phyloP scores from a whole-genome alignment of 2,888 invertebrate species.

The Callyntrura guangdongensis region DNA sequence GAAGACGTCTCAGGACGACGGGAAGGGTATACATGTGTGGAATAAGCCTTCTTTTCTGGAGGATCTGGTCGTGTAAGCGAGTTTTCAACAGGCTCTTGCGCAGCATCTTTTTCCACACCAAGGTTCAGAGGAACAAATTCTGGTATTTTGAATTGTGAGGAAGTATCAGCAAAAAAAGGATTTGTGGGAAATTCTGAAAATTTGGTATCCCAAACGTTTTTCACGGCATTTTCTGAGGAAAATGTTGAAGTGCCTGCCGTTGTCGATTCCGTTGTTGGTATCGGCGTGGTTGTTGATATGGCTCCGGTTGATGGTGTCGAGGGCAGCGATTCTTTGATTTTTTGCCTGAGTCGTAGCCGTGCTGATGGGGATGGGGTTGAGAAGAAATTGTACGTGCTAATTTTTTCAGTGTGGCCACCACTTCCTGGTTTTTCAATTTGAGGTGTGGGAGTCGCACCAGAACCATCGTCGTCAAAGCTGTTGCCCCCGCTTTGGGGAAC shows the following conservation, averaged over 20 bases:
- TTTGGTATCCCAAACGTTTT: slow-evolving; percentile 49
- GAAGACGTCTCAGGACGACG: background rate
- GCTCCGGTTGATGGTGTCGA: slow-evolving; percentile 3
- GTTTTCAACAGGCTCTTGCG: slow-evolving; percentile 54
- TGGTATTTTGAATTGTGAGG: slow-evolving; percentile 53
- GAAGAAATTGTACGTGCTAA: slow-evolving; percentile 78
- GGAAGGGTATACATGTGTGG: slow-evolving; percentile 20
- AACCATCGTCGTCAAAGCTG: background rate
- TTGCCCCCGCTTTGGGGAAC: slow-evolving; percentile 40
- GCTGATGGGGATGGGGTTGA: slow-evolving; percentile 70
- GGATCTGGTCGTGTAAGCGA: slow-evolving; percentile 26
- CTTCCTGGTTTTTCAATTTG: slow-evolving; percentile 82
- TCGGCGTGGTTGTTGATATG: slow-evolving; percentile 10
- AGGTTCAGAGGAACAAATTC: slow-evolving; percentile 67
- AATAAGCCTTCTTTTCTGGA: slow-evolving; percentile 59
- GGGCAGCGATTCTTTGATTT: slow-evolving; percentile 16
- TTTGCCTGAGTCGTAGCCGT: slow-evolving; percentile 56
- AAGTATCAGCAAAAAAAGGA: slow-evolving; percentile 2
- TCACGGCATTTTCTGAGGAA: slow-evolving; percentile 5
- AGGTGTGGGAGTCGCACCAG: slow-evolving; percentile 69
- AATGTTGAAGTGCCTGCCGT: background rate
- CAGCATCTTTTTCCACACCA: slow-evolving; percentile 55
- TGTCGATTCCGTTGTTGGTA: slow-evolving; percentile 8
- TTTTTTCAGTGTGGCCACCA: slow-evolving; percentile 80
- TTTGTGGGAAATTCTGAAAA: slow-evolving; percentile 46